phyloP scores from a whole-genome alignment of 2,113 vertebrate species.

The Silurus asotus region DNA sequence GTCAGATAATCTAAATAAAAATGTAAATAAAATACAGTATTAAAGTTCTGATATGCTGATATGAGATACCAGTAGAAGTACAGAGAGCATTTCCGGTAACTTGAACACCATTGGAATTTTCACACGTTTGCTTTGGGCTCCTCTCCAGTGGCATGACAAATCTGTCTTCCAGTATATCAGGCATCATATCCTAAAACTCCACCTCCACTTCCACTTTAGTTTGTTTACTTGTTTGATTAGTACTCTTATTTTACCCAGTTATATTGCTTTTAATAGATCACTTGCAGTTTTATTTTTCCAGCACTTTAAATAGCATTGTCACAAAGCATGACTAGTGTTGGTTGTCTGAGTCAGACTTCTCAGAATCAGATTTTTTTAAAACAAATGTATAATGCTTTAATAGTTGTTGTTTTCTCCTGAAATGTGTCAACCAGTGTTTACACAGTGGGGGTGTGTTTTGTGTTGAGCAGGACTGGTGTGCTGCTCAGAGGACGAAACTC shows the following conservation, averaged over 20 bases:
- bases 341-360: neutral
- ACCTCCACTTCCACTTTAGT: neutral
- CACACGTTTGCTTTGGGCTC: constrained; percentile 4
- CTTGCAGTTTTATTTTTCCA: neutral
- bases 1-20: neutral
- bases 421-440: neutral
- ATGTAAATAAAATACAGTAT: neutral
- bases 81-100: constrained; percentile 20
- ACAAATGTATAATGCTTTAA: neutral
- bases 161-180: neutral
- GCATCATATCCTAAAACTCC: neutral
- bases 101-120: constrained; percentile 18
- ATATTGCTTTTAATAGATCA: neutral
- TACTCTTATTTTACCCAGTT: neutral
- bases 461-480: constrained; percentile 61
- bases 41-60: neutral
- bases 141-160: neutral
- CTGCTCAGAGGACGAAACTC: constrained; percentile 83
- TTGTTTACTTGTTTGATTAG: neutral
- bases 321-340: neutral
- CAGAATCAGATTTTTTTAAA: neutral
- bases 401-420: neutral
- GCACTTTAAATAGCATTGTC: neutral
- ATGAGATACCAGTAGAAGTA: constrained; percentile 32
- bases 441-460: constrained; percentile 2